Evolutionary conservation across 2,113 vertebrate genomes (phyloP), one percentile per base, ranked within the genome.

Genomic region (Trematomus loennbergii): DNA sequence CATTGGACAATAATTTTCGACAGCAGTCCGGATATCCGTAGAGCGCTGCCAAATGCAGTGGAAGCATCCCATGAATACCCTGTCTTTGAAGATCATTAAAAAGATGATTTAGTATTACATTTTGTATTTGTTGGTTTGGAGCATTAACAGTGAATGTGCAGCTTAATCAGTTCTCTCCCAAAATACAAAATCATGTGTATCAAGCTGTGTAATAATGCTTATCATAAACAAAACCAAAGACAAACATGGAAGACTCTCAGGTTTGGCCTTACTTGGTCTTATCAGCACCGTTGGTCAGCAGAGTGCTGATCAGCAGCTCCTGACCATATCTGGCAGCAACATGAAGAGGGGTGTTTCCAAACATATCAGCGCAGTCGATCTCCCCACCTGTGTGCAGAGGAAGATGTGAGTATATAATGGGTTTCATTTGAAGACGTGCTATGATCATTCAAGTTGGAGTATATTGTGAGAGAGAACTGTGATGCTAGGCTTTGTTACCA

Each of bases 11-110:
- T 81, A 99, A 95, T 95, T 98, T 99, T 90, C 96, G 96, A 91
- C 98, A 99, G 94, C 97, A 98, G 95, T 98, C 98, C 89, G 97
- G 97, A 93, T 97, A 98, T 84, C 98, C 96, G 15, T 96, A 96
- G 72, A 99, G 96, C 46, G 96, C 96, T 6, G 97, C 97, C 91
- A 99, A 94, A 94, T 99, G 97, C 87, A 98, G 93, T 8, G 98
- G 97, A 89, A 97, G 97, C 97, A 98, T 99, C 88, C 97, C 96
- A 53, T 97, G 94, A 93, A 97, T 96, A 65, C 96, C 97, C 82
- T 95, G 97, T 93, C 98, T 99, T 81, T 4, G 86, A 25, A 90
- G 3, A 79, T n/a, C 18, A 79, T 6, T 45, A 71, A 6, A 79
- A 16, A 69, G 13, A 71, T 63, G 0, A 36, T 29, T 29, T 29